Evolutionary conservation across 2,888 invertebrate species (phyloP), one percentile per base, ranked within the genome.

Genomic region (Cantharis lateralis): DNA sequence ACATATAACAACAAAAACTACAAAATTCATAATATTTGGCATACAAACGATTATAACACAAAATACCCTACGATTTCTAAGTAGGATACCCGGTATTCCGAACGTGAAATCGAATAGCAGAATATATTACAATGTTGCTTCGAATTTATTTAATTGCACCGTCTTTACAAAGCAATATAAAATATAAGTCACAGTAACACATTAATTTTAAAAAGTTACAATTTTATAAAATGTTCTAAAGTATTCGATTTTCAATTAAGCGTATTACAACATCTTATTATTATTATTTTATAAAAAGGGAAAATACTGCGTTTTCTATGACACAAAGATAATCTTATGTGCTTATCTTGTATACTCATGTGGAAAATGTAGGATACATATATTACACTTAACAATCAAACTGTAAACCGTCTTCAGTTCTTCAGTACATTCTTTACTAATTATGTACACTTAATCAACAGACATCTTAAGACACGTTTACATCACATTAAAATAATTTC

Each of bases 61-160:
- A 66, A 18, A 66, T 64, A 77, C 72, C 64, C 76, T 80, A 77
- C 79, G 61, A 64, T 72, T 78, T 82, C 82, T 84, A 83, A 82
- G 82, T 81, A 84, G 80, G 82, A 84, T 86, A 86, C 86, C 86
- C 86, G 86, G 82, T 83, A 85, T 81, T 84, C 86, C 86, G 86
- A 86, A 86, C 86, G 81, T 83, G 80, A 74, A 66, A 66, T 66
- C 64, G 64, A 20, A 66, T 13, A 66, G 18, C 15, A 66, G 20
- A 66, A 66, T 66, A 66, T 66, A 66, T 20, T 66, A 66, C 16
- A 20, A 20, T 20, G 24, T 20, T 66, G 24, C 64, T 18, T 20
- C 64, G 24, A 66, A 66, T 66, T 66, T 66, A 66, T 66, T 78
- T 76, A 78, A 78, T 48, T 28, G 28, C 26, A 68, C 68, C 20